Percentiles rank a stretch among this genome's conserved stretches.
Conservation (phyloP, 1,140 invertebrate genomes). For the Trichonephila inaurata region DNA sequence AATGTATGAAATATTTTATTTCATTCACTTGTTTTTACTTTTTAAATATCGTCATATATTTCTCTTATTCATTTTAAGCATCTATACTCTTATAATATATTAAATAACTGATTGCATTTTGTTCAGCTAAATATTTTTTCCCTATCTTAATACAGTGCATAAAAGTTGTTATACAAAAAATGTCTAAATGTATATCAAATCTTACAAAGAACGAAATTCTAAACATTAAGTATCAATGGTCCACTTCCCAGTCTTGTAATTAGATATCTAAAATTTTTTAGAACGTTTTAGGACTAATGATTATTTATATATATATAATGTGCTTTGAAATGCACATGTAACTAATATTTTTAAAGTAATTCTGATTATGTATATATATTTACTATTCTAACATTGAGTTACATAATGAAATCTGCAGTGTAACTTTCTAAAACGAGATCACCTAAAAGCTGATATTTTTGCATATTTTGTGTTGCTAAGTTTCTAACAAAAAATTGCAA, state of each 20-base stretch:
- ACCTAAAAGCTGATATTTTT: background rate
- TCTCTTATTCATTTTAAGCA: too few species aligned
- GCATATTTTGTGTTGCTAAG: background rate
- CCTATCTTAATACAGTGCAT: background rate
- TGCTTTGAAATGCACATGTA: background rate
- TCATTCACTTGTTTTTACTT: too few species aligned
- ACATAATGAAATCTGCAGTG: background rate
- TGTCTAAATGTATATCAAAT: conserved; percentile 33
- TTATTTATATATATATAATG: conserved; percentile 9
- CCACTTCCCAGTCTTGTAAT: conserved; percentile 58
- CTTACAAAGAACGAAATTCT: conserved; percentile 46
- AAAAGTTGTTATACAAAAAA: conserved; percentile 13
- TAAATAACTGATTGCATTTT: background rate
- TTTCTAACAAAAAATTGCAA: background rate
- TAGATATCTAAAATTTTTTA: conserved; percentile 9
- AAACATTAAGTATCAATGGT: conserved; percentile 46
- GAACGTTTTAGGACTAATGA: background rate
- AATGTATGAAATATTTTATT: too few species aligned
- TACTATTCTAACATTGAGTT: background rate
- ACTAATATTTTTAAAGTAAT: background rate
- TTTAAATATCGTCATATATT: too few species aligned
- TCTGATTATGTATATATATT: background rate
- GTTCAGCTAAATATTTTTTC: background rate
- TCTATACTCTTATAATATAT: too few species aligned
- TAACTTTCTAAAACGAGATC: background rate